phyloP scores from a whole-genome alignment of 2,113 vertebrate species.

The Elgaria multicarinata region DNA sequence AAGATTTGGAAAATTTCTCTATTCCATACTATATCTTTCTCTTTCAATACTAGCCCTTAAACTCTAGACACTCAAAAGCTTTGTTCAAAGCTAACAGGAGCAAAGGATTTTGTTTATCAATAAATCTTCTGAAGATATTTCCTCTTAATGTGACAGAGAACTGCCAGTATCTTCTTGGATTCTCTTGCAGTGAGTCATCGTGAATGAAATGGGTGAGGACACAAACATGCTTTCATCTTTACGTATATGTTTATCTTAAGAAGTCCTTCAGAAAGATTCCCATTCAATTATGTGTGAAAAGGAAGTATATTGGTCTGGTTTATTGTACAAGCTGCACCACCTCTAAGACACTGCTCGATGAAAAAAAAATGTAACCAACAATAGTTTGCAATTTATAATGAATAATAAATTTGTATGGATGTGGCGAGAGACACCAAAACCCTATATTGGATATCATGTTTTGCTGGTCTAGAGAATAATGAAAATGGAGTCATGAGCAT shows the following conservation, averaged over 20 bases:
- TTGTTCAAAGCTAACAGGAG: slow-evolving; percentile 12
- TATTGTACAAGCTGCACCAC: background rate
- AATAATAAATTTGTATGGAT: background rate
- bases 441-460: background rate
- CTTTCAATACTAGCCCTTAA: background rate
- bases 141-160: background rate
- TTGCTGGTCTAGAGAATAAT: background rate
- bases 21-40: background rate
- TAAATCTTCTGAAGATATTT: slow-evolving; percentile 3
- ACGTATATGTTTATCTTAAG: background rate
- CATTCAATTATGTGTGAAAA: background rate
- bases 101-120: slow-evolving; percentile 1
- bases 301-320: background rate
- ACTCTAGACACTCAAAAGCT: slow-evolving; percentile 10
- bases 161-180: background rate
- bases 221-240: background rate
- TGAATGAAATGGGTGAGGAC: background rate
- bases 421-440: background rate
- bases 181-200: background rate
- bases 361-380: background rate
- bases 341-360: background rate
- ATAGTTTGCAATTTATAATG: background rate
- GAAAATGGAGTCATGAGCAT: background rate
- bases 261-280: background rate
- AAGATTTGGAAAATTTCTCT: background rate